Evolutionary conservation across 2,797 vertebrate species (phyloP).

Genomic region (Chaunax sp.): DNA sequence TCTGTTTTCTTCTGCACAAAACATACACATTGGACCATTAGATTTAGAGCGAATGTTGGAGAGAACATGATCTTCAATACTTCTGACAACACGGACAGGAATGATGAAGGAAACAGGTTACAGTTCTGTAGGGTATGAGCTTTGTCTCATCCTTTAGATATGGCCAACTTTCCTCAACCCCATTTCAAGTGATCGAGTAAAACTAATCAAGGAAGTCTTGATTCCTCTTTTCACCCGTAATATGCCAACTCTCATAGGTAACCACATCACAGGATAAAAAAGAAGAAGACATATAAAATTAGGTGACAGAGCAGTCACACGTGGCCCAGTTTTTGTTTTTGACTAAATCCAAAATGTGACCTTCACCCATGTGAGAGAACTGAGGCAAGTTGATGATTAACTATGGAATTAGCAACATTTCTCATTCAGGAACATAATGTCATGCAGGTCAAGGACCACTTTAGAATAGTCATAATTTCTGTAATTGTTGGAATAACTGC

Average conservation of each 20-base stretch:
- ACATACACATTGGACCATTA: neutral
- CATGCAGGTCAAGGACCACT: conserved; percentile 67
- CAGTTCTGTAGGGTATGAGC: neutral
- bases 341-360: conserved; percentile 78
- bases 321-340: conserved; percentile 67
- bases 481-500: conserved; percentile 5
- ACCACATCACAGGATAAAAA: neutral
- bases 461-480: conserved; percentile 13
- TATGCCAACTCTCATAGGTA: neutral
- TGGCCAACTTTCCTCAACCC: conserved; percentile 3
- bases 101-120: neutral
- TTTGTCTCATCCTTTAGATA: too few species aligned
- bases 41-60: neutral
- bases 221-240: neutral
- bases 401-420: conserved; percentile 64
- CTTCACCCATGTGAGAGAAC: conserved; percentile 76
- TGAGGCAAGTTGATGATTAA: conserved; percentile 80
- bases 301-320: conserved; percentile 15
- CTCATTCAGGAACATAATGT: conserved; percentile 70
- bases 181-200: neutral
- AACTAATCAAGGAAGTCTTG: neutral
- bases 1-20: neutral
- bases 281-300: neutral
- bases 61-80: neutral
- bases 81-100: conserved; percentile 7